phyloP scores from a whole-genome alignment of 2,113 vertebrate species.

The western clawed frog (Xenopus tropicalis) region DNA sequence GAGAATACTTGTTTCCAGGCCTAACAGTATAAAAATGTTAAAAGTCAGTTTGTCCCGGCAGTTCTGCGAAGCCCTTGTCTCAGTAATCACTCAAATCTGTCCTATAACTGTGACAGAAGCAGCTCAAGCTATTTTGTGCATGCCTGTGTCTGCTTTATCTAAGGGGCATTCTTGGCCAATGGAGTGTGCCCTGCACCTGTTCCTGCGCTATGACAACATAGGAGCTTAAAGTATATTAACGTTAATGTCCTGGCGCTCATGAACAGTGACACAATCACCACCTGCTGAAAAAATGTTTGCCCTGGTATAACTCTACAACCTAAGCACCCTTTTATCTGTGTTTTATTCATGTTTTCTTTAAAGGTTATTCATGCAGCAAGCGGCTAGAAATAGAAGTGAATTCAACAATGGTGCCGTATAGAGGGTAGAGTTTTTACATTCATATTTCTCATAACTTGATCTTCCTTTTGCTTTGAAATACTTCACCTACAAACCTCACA shows the following conservation, averaged over 20 bases:
- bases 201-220: conserved; percentile 44
- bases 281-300: conserved; percentile 2
- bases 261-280: neutral
- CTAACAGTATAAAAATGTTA: no score
- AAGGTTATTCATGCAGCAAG: no score
- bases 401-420: no score
- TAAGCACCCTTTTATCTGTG: no score
- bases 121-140: conserved; percentile 10
- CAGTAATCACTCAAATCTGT: neutral
- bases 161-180: conserved; percentile 24
- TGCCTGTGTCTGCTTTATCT: conserved; percentile 28
- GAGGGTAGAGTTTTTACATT: no score
- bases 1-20: no score
- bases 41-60: neutral
- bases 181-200: conserved; percentile 56
- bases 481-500: no score
- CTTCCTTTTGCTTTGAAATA: no score
- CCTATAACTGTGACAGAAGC: conserved; percentile 9
- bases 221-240: conserved; percentile 53
- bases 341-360: no score
- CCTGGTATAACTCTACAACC: neutral
- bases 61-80: conserved; percentile 6
- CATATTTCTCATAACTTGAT: no score
- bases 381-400: no score
- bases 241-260: conserved; percentile 54